Conservation (phyloP, 2,113 vertebrate species). For the Butorides virescens region DNA sequence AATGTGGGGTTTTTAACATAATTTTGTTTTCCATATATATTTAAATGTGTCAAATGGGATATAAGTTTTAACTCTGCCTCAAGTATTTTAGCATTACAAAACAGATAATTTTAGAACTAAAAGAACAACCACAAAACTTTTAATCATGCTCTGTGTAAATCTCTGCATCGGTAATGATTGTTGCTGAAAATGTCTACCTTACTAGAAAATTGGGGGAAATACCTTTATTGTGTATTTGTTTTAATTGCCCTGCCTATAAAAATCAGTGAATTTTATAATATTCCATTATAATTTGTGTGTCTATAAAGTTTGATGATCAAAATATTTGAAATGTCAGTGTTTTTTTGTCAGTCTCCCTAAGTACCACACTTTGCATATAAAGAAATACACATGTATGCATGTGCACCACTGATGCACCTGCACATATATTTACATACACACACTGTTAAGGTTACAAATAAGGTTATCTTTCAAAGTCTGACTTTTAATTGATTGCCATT, state of each 20-base stretch:
- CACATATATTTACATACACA: neutral
- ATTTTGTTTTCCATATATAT: neutral
- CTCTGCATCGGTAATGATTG: neutral
- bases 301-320: neutral
- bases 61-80: neutral
- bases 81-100: neutral
- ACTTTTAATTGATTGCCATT: neutral
- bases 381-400: neutral
- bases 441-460: neutral
- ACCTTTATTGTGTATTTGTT: neutral
- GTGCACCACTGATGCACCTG: neutral
- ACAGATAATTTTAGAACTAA: neutral
- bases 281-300: neutral
- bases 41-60: neutral
- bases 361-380: neutral
- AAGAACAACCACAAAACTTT: neutral
- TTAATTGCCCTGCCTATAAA: constrained; percentile 21
- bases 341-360: neutral
- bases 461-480: neutral
- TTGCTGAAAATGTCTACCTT: neutral
- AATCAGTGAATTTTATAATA: constrained; percentile 24
- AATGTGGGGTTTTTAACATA: neutral
- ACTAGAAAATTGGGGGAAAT: neutral
- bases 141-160: neutral
- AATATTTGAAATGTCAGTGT: neutral